Percentiles rank a stretch among this genome's conserved stretches.
phyloP scores from a whole-genome alignment of 2,888 invertebrate species.

The Mythimna vitellina region DNA sequence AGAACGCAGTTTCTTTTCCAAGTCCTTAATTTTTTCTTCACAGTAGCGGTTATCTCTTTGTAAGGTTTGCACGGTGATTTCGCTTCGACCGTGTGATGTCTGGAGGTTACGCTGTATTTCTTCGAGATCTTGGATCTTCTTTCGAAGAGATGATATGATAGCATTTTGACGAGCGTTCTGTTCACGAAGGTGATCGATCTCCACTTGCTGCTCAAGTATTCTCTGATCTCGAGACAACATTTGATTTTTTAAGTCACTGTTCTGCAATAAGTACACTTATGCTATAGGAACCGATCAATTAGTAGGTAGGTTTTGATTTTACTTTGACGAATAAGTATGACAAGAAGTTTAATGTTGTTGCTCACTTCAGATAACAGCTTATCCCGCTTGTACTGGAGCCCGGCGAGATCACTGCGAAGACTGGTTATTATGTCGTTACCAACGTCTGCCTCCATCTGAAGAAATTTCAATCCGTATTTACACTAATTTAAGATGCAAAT shows the following conservation, averaged over 20 bases:
- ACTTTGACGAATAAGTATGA: background rate
- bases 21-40: slow-evolving; percentile 94
- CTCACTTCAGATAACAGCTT: slow-evolving; percentile 94
- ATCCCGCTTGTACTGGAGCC: slow-evolving; percentile 95
- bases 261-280: slow-evolving; percentile 81
- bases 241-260: slow-evolving; percentile 93
- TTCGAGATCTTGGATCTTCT: slow-evolving; percentile 94
- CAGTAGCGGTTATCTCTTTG: slow-evolving; percentile 93
- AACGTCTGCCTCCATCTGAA: slow-evolving; percentile 90
- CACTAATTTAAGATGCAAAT: background rate
- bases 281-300: background rate
- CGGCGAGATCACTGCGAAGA: slow-evolving; percentile 95
- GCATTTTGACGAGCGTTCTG: slow-evolving; percentile 96
- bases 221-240: slow-evolving; percentile 93
- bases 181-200: slow-evolving; percentile 94
- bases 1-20: slow-evolving; percentile 93
- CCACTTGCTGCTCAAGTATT: slow-evolving; percentile 94
- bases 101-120: slow-evolving; percentile 94
- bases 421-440: slow-evolving; percentile 93
- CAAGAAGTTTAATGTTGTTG: slow-evolving; percentile 12
- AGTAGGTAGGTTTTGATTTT: background rate
- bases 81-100: slow-evolving; percentile 91
- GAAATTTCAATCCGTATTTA: slow-evolving; percentile 35
- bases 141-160: slow-evolving; percentile 94
- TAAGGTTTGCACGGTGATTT: slow-evolving; percentile 93